phyloP scores from a whole-genome alignment of 2,888 invertebrate species.

The Hypena proboscidalis region DNA sequence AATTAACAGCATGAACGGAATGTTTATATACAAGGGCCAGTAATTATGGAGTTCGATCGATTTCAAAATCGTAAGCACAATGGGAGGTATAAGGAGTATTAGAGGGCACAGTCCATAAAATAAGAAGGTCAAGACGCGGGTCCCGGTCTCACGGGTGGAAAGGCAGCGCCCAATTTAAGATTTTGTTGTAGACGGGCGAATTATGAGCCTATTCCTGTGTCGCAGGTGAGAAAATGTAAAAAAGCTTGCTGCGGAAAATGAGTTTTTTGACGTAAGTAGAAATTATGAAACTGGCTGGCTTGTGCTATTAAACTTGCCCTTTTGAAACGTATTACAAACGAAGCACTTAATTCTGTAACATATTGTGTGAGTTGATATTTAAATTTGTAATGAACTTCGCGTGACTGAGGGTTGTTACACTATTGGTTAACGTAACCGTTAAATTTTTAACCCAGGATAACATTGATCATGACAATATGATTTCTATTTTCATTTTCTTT shows the following conservation, averaged over 20 bases:
- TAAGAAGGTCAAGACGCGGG: slow-evolving; percentile 57
- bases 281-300: slow-evolving; percentile 9
- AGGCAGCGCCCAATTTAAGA: slow-evolving; percentile 41
- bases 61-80: slow-evolving; percentile 44
- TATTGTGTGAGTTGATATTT: slow-evolving; percentile 1
- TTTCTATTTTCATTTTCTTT: too few relatives aligned
- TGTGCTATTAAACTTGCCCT: slow-evolving; percentile 7
- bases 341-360: slow-evolving; percentile 5
- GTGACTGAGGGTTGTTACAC: neutral
- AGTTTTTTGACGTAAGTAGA: slow-evolving; percentile 5
- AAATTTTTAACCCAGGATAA: too few relatives aligned
- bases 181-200: slow-evolving; percentile 36
- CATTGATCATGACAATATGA: too few relatives aligned
- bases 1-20: neutral
- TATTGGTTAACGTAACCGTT: too few relatives aligned
- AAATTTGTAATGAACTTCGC: neutral
- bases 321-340: slow-evolving; percentile 8
- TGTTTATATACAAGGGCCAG: slow-evolving; percentile 22
- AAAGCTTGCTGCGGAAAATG: slow-evolving; percentile 8
- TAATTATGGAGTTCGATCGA: slow-evolving; percentile 20
- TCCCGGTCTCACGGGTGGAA: slow-evolving; percentile 42
- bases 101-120: slow-evolving; percentile 57
- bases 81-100: slow-evolving; percentile 53
- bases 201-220: slow-evolving; percentile 8
- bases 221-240: slow-evolving; percentile 30